Evolutionary conservation across 2,797 vertebrate genomes (phyloP).

Genomic region (Orientallactaga sibirica): DNA sequence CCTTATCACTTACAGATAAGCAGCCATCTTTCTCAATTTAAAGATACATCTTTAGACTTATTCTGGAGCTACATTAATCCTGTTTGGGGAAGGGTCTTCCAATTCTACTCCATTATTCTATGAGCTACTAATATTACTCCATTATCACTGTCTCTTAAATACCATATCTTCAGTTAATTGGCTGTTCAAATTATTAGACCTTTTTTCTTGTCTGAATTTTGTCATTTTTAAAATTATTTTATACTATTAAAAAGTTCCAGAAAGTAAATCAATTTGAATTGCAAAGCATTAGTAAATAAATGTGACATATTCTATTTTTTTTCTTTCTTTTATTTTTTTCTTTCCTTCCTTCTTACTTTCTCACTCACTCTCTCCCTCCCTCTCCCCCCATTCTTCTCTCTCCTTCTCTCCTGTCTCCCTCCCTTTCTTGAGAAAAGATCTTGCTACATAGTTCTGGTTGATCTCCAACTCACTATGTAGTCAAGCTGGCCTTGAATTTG

Average conservation of each 20-base stretch:
- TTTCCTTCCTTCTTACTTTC: neutral
- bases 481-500: neutral
- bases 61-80: neutral
- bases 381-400: too few species aligned
- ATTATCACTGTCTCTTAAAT: neutral
- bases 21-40: neutral
- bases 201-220: neutral
- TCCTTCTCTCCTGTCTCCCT: too few species aligned
- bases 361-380: too few species aligned
- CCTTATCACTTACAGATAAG: slow-evolving; percentile 9
- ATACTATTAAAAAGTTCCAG: neutral
- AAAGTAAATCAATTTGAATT: slow-evolving; percentile 57
- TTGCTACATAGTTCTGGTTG: neutral
- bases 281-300: neutral
- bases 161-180: neutral
- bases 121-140: neutral
- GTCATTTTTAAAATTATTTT: slow-evolving; percentile 30
- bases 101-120: neutral
- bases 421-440: neutral
- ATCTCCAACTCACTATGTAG: neutral
- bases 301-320: neutral
- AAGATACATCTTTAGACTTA: neutral
- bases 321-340: neutral
- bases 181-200: neutral
- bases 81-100: neutral